Evolutionary conservation across 2,797 vertebrate genomes (phyloP), one percentile per base, ranked within the genome.

Genomic region (Balearica regulorum): DNA sequence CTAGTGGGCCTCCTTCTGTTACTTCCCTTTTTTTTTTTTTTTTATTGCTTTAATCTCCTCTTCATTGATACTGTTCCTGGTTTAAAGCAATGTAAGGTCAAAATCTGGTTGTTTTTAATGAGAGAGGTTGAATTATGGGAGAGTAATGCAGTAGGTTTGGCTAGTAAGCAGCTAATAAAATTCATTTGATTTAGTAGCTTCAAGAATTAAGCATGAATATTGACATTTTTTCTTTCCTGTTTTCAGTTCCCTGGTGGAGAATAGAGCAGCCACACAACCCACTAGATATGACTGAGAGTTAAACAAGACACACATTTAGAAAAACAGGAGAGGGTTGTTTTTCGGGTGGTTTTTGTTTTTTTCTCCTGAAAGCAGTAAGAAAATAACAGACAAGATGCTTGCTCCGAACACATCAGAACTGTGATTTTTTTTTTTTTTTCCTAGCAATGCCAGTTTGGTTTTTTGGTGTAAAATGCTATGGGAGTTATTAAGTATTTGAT

Each of bases 101-200:
- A 94, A 85, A 87, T 71, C 35, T 68, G 58, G 19, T 72, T 82
- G 24, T 33, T 87, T 86, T 82, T 94, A 73, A 57, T 60, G 55
- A 76, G 78, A 49, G 62, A 21, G 43, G 21, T 62, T 92, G 93
- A 93, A 91, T 77, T 87, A n/a, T 0, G 8, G 53, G 33, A 35
- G 55, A 89, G 33, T 41, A 81, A 62, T 68, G 41, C 83, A 75
- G 48, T 70, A 43, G 66, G 51, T 69, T 21, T 64, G 71, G 54
- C 73, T 73, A 61, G 82, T 62, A 87, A 86, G 71, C 80, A 87
- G 83, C 54, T 94, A 91, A 94, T 90, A 68, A 84, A 83, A 83
- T 62, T 64, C 1, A 64, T 90, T 89, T 92, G 90, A 87, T 96
- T 87, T 89, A 94, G 57, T 87, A 48, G 76, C 75, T 89, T 93